Base-by-base conservation (phyloP, 1,140 invertebrate species). In the Fopius arisanus region DNA sequence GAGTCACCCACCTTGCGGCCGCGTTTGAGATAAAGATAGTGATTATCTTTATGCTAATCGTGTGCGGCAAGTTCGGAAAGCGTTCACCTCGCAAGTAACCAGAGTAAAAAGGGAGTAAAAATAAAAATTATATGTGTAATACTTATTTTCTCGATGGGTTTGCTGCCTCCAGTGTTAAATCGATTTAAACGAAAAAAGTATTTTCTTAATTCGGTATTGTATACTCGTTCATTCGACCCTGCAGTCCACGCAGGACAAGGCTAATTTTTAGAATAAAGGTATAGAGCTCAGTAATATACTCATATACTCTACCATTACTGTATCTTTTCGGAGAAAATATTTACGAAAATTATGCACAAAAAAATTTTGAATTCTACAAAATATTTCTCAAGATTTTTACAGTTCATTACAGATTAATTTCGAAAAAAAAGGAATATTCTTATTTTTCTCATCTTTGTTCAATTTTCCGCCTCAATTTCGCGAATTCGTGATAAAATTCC, bases 1-100 rank as follows among this genome's bases (percentile, higher is more conserved):
- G 19, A 59, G 54, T 59, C 54, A 59, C 54, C 54, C 54, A 59
- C 54, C 54, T 59, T 59, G 54, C 16, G 54, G 54, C 54, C 65
- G 16, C 54, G 63, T 40, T 43, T 37, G 29, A 62, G 51, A 31
- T 51, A 48, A 21, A 63, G 54, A 65, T 31, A 40, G 59, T 48
- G 71, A 73, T 73, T 73, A 73, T 73, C 65, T 67, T 73, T 73
- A 73, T 73, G 71, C 71, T 73, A 73, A 73, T 73, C 63, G 71
- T 48, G 21, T 29, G 28, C 29, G 29, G 37, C 63, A 33, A 67
- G 37, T 37, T 23, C 29, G 37, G 66, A 67, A 37, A 67, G 21
- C 16, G 12, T 37, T 37, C 33, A 67, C 19, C 37, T 26, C 10
- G 14, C 19, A 40, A 41, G 40, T 23, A 48, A 33, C 21, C 51